A percentile compares a stretch with the other conserved stretches of the same genome.
phyloP scores from a whole-genome alignment of 2,888 invertebrate species.

The Baccha elongata region DNA sequence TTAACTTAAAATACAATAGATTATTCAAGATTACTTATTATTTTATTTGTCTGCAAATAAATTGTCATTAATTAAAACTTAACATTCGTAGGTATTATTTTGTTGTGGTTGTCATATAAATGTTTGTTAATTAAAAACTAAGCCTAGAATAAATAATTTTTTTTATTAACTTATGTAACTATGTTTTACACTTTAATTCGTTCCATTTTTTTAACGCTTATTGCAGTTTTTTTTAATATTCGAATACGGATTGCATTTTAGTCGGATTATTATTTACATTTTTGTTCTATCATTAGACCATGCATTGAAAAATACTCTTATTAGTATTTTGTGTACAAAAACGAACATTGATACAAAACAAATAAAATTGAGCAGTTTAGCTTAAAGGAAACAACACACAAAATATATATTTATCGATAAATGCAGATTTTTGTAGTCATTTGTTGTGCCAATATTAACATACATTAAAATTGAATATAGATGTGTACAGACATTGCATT shows the following conservation, averaged over 20 bases:
- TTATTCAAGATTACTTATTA: slow-evolving; percentile 36
- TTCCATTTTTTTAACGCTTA: slow-evolving; percentile 40
- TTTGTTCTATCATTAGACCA: slow-evolving; percentile 25
- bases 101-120: slow-evolving; percentile 42
- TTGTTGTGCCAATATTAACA: neutral
- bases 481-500: neutral
- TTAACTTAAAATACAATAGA: slow-evolving; percentile 62
- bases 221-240: slow-evolving; percentile 18
- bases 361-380: slow-evolving; percentile 23
- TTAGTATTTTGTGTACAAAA: neutral
- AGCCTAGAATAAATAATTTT: slow-evolving; percentile 65
- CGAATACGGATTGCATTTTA: slow-evolving; percentile 10
- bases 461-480: neutral
- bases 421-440: slow-evolving; percentile 13
- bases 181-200: slow-evolving; percentile 65
- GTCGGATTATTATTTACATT: slow-evolving; percentile 44
- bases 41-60: slow-evolving; percentile 57
- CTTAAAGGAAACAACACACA: neutral
- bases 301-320: slow-evolving; percentile 7
- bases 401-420: slow-evolving; percentile 2
- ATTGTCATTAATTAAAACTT: slow-evolving; percentile 68
- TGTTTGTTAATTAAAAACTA: slow-evolving; percentile 49
- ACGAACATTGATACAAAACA: too few species aligned
- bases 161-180: slow-evolving; percentile 56
- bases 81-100: slow-evolving; percentile 69